Evolutionary conservation across 2,888 invertebrate genomes (phyloP).

Genomic region (Cheilosia soror): DNA sequence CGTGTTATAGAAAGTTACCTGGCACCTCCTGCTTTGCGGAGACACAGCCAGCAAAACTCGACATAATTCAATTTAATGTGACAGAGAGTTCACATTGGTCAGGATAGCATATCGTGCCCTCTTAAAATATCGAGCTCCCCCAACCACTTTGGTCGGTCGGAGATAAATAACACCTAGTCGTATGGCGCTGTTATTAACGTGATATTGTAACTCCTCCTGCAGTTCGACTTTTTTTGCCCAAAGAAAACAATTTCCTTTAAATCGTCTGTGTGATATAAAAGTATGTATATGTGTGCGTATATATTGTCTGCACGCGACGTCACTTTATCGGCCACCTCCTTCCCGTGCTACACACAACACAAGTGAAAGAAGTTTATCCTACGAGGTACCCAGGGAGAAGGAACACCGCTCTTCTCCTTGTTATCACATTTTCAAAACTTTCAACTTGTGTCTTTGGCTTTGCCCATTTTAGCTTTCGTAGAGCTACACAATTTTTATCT

Average conservation of each 20-base stretch:
- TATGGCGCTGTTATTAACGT: conserved; percentile 28
- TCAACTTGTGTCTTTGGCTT: conserved; percentile 28
- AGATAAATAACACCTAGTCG: conserved; percentile 13
- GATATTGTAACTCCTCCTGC: conserved; percentile 23
- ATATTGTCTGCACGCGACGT: conserved; percentile 5
- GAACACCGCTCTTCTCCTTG: conserved; percentile 16
- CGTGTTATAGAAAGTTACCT: too few species aligned
- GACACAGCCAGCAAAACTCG: neutral
- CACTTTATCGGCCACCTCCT: neutral
- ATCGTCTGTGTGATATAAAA: conserved; percentile 7
- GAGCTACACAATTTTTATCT: conserved; percentile 41
- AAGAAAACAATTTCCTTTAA: conserved; percentile 40
- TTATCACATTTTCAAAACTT: conserved; percentile 53
- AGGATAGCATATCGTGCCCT: conserved; percentile 50
- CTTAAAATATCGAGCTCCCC: neutral
- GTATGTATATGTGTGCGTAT: conserved; percentile 19
- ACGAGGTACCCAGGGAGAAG: neutral
- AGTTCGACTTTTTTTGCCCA: neutral
- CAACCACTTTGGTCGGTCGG: neutral
- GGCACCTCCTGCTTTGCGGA: neutral
- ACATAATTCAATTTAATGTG: conserved; percentile 69
- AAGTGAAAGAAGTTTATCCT: conserved; percentile 44
- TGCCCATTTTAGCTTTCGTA: neutral
- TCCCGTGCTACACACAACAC: neutral
- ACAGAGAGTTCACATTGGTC: conserved; percentile 56